phyloP scores from a whole-genome alignment of 1,140 invertebrate species.

The Lucilia cuprina region DNA sequence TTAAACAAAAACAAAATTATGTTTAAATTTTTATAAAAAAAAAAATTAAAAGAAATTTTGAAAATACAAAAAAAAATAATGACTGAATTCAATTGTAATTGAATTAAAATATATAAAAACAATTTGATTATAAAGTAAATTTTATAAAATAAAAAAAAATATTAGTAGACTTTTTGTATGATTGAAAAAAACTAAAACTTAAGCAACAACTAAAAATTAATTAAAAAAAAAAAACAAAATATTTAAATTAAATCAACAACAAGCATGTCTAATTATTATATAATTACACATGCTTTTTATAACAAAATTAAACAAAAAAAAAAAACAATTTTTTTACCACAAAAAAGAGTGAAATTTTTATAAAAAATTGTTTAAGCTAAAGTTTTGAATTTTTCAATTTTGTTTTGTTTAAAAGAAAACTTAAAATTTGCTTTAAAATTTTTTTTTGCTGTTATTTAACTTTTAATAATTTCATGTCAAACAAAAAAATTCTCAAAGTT shows the following conservation, averaged over 20 bases:
- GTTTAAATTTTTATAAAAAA: background rate
- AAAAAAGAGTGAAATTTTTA: too few species aligned
- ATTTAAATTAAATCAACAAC: background rate
- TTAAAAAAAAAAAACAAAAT: background rate
- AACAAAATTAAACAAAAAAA: too few species aligned
- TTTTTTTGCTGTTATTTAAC: too few species aligned
- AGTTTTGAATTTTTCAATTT: too few species aligned
- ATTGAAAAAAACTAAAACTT: background rate
- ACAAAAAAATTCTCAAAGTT: too few species aligned
- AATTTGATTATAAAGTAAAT: slow-evolving; percentile 28
- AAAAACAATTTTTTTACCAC: too few species aligned
- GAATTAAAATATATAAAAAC: slow-evolving; percentile 24
- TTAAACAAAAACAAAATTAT: slow-evolving; percentile 12
- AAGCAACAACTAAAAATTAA: background rate
- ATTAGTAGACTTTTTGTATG: slow-evolving; percentile 11
- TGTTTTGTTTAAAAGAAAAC: too few species aligned
- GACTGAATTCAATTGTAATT: slow-evolving; percentile 29
- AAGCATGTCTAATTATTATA: slow-evolving; percentile 17
- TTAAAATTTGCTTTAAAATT: too few species aligned
- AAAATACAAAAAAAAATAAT: slow-evolving; percentile 13
- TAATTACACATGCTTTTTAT: background rate
- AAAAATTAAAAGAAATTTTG: slow-evolving; percentile 15
- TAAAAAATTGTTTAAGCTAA: too few species aligned
- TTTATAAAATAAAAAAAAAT: slow-evolving; percentile 16
- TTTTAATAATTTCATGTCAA: too few species aligned